These are phyloP conservation scores for Selene dorsalis DNA, from an alignment of 2,797 vertebrate species.

Conservation along the genomic window DNA sequence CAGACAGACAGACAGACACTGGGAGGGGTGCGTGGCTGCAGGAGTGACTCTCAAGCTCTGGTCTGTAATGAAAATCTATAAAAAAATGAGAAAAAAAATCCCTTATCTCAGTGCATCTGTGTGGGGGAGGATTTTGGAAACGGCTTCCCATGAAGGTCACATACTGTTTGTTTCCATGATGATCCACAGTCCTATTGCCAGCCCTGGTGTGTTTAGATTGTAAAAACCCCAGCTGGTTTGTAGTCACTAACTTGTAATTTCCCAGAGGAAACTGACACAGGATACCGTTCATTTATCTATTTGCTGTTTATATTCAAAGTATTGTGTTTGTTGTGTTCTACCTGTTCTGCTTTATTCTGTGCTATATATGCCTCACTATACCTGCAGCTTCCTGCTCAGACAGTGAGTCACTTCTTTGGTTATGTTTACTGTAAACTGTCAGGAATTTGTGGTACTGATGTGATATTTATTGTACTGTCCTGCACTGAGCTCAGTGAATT, in stretches of 20 bases:
- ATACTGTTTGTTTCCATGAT: slow-evolving; percentile 34
- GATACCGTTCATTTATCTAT: neutral
- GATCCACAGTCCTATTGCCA: neutral
- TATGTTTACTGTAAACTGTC: slow-evolving; percentile 40
- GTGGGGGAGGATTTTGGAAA: slow-evolving; percentile 39
- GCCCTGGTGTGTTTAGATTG: slow-evolving; percentile 6
- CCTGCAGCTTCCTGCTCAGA: neutral
- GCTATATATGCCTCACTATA: neutral
- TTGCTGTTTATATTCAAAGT: neutral
- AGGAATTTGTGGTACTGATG: neutral
- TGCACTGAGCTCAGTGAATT: neutral
- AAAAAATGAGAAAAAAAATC: slow-evolving; percentile 16
- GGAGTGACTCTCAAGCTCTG: slow-evolving; percentile 40
- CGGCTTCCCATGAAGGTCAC: slow-evolving; percentile 39
- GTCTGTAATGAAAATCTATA: slow-evolving; percentile 19
- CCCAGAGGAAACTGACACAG: neutral
- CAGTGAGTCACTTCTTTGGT: neutral
- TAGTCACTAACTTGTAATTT: neutral
- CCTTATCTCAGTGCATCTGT: slow-evolving; percentile 26
- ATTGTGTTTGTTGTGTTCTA: neutral
- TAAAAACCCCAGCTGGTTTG: slow-evolving; percentile 29
- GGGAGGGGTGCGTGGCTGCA: neutral
- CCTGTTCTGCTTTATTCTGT: neutral
- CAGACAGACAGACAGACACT: slow-evolving; percentile 21
- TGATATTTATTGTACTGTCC: slow-evolving; percentile 18